phyloP scores from a whole-genome alignment of 2,888 invertebrate species.

The Hirtodrosophila alboralis region DNA sequence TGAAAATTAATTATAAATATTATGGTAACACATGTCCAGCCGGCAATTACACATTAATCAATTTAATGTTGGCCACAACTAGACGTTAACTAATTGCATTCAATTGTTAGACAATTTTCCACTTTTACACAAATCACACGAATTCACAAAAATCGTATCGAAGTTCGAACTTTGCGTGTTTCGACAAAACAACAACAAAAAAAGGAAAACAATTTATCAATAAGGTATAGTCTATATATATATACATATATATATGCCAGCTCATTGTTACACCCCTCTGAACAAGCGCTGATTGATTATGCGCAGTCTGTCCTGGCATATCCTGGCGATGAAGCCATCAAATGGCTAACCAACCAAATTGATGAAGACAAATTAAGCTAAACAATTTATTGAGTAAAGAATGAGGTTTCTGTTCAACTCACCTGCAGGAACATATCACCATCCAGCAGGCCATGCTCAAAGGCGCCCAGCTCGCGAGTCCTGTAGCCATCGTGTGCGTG shows the following conservation, averaged over 20 bases:
- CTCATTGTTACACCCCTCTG: too few species aligned
- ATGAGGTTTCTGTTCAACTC: constrained; percentile 67
- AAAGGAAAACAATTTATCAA: constrained; percentile 51
- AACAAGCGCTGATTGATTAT: constrained; percentile 73
- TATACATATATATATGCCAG: too few species aligned
- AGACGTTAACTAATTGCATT: constrained; percentile 52
- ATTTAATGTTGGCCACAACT: constrained; percentile 32
- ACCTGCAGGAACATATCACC: constrained; percentile 98
- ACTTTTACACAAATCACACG: constrained; percentile 26
- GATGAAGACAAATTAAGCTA: constrained; percentile 67
- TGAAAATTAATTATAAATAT: constrained; percentile 61
- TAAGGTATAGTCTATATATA: too few species aligned
- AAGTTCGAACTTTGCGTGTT: constrained; percentile 45
- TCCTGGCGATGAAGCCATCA: constrained; percentile 71
- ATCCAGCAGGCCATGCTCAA: constrained; percentile 95
- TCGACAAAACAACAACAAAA: constrained; percentile 13
- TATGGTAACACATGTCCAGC: constrained; percentile 58
- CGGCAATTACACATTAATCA: constrained; percentile 56
- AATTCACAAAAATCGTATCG: constrained; percentile 28
- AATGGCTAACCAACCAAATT: constrained; percentile 54
- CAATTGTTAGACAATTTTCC: constrained; percentile 55
- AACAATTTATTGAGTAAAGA: constrained; percentile 10
- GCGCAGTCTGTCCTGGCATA: constrained; percentile 35
- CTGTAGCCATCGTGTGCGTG: constrained; percentile 87
- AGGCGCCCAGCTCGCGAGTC: constrained; percentile 91